These are phyloP conservation scores for Stenotaenia linearis DNA, from an alignment of 2,888 invertebrate genomes.

Conservation along the genomic window DNA sequence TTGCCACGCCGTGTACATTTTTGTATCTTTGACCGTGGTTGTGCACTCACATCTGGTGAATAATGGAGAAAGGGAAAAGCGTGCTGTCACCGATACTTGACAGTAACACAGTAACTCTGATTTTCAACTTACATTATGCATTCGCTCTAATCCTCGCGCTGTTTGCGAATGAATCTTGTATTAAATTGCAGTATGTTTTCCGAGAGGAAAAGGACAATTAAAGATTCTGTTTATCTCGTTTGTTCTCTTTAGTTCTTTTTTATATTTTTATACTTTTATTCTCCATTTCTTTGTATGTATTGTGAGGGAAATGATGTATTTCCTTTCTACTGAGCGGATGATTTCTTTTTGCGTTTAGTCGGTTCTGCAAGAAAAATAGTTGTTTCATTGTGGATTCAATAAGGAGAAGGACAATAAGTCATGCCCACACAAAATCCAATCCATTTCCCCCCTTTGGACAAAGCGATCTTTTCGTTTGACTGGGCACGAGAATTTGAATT, in stretches of 20 bases:
- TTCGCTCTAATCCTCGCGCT: neutral
- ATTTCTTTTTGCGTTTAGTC: conserved; percentile 17
- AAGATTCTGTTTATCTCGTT: neutral
- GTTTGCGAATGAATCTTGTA: neutral
- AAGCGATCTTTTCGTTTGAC: neutral
- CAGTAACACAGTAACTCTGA: neutral
- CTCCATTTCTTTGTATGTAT: neutral
- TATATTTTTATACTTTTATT: neutral
- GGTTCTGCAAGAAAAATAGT: conserved; percentile 2
- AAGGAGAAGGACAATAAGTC: conserved; percentile 21
- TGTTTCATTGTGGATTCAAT: conserved; percentile 26
- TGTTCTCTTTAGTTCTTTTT: neutral
- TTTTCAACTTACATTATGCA: neutral
- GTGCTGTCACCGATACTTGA: neutral
- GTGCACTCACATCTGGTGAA: conserved; percentile 1
- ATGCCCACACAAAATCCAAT: conserved; percentile 26
- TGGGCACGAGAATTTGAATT: conserved; percentile 16
- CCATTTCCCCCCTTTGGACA: conserved; percentile 23
- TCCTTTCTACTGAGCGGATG: neutral
- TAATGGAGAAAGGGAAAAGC: neutral
- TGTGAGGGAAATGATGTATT: conserved; percentile 5
- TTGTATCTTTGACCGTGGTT: conserved; percentile 2
- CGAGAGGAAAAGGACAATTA: neutral
- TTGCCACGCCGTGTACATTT: neutral
- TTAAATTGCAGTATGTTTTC: neutral